Evolutionary conservation across 2,113 vertebrate species (phyloP).

Genomic region (Hippocampus barbouri): DNA sequence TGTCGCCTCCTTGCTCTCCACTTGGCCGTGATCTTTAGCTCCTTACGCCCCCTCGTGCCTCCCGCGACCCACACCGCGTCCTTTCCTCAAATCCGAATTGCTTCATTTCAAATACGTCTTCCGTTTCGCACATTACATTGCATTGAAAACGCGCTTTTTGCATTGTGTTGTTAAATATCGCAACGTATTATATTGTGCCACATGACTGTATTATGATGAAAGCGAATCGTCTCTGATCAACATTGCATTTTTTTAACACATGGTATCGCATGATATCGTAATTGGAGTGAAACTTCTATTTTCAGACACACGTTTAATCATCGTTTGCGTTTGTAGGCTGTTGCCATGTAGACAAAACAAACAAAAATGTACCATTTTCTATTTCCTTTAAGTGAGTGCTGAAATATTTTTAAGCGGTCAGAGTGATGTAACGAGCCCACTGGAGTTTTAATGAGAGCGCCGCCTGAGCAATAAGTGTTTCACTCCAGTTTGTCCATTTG

Average conservation of each 20-base stretch:
- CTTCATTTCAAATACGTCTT: not conserved
- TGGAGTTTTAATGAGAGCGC: not conserved
- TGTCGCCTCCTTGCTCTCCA: slow-evolving; percentile 63
- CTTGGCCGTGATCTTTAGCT: slow-evolving; percentile 52
- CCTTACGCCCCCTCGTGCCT: slow-evolving; percentile 33
- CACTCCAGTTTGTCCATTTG: not conserved
- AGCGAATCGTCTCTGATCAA: too few relatives aligned
- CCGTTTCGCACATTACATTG: not conserved
- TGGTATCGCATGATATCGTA: not conserved
- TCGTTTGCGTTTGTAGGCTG: too few relatives aligned
- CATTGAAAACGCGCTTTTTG: not conserved
- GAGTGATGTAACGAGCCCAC: not conserved
- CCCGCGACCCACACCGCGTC: slow-evolving; percentile 38
- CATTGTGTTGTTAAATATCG: not conserved
- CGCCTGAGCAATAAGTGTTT: not conserved
- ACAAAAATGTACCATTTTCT: not conserved
- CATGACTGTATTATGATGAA: too few relatives aligned
- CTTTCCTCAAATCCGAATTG: not conserved
- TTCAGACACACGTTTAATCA: not conserved
- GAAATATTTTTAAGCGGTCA: not conserved
- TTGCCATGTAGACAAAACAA: not conserved
- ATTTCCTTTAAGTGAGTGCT: not conserved
- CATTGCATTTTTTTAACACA: too few relatives aligned
- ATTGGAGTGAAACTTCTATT: not conserved
- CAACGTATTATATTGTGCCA: too few relatives aligned